Conservation (phyloP, 30 jellyfish, hydroid and myxozoan genomes). For the Clytia hemisphaerica region DNA sequence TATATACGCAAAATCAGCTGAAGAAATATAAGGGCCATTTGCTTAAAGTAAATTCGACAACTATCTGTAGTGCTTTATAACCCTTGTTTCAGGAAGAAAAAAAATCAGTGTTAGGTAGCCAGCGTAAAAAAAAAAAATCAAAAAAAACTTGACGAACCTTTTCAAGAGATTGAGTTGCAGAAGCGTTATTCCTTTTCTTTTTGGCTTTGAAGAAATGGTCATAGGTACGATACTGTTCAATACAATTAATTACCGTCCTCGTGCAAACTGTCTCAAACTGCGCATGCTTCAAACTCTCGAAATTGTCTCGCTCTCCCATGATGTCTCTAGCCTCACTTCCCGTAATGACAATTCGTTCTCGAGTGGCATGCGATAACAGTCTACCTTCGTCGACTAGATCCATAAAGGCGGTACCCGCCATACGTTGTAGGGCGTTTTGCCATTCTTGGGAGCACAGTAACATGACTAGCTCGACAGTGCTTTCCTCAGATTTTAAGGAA, state of each 20-base stretch:
- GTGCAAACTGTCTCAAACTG: constrained; percentile 64
- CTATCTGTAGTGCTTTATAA: no score
- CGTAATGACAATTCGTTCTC: constrained; percentile 93
- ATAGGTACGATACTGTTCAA: constrained; percentile 66
- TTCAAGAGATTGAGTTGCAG: constrained; percentile 75
- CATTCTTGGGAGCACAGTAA: constrained; percentile 97
- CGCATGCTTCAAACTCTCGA: constrained; percentile 66
- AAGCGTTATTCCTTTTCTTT: constrained; percentile 58
- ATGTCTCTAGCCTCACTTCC: constrained; percentile 97
- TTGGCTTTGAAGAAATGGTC: constrained; percentile 82
- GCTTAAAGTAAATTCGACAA: no score
- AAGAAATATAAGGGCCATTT: no score
- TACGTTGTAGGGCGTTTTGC: constrained; percentile 95
- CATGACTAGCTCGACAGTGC: constrained; percentile 96
- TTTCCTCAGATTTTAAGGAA: constrained; percentile 86
- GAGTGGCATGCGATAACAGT: constrained; percentile 78
- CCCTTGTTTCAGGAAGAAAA: no score
- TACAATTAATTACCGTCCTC: constrained; percentile 50
- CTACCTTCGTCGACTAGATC: constrained; percentile 94
- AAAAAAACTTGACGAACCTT: constrained; percentile 31
- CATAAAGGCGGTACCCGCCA: constrained; percentile 95
- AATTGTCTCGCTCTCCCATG: constrained; percentile 57
- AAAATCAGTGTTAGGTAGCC: no score
- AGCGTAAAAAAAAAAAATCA: neutral
- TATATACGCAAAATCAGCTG: no score